Conservation (phyloP, 1,140 invertebrate genomes). For the Plectrocnemia conspersa region DNA sequence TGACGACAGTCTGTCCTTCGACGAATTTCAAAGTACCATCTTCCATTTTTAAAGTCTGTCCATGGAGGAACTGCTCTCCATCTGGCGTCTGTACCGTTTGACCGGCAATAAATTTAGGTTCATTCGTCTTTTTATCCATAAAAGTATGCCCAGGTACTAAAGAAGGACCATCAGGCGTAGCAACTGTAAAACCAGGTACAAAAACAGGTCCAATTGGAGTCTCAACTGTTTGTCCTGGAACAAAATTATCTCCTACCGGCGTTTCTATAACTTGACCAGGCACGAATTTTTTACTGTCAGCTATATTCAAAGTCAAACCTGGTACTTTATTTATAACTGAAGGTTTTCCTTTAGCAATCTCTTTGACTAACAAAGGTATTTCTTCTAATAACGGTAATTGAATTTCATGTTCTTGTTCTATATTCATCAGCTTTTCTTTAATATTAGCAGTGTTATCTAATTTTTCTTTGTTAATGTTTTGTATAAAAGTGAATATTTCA, state of each 20-base stretch:
- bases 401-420: constrained; percentile 48
- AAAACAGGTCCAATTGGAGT: constrained; percentile 63
- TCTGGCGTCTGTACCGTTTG: constrained; percentile 59
- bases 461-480: constrained; percentile 50
- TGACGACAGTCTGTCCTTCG: constrained; percentile 62
- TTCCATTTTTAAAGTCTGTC: constrained; percentile 59
- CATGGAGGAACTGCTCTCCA: constrained; percentile 61
- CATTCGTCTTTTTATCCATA: constrained; percentile 53
- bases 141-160: constrained; percentile 67
- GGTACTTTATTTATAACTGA: constrained; percentile 57
- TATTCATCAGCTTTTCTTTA: constrained; percentile 52
- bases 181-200: constrained; percentile 67
- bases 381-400: constrained; percentile 59
- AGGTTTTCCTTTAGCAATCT: constrained; percentile 57
- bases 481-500: constrained; percentile 49
- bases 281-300: constrained; percentile 60
- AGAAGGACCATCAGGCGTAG: constrained; percentile 60
- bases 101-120: constrained; percentile 63
- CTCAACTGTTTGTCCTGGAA: constrained; percentile 68
- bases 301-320: constrained; percentile 60
- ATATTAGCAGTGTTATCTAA: constrained; percentile 56
- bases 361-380: constrained; percentile 59
- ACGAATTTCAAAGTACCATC: constrained; percentile 57
- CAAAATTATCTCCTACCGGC: constrained; percentile 61
- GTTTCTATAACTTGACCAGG: constrained; percentile 67